Evolutionary conservation across 2,113 vertebrate genomes (phyloP).

Genomic region (Phrynosoma blainvillii): DNA sequence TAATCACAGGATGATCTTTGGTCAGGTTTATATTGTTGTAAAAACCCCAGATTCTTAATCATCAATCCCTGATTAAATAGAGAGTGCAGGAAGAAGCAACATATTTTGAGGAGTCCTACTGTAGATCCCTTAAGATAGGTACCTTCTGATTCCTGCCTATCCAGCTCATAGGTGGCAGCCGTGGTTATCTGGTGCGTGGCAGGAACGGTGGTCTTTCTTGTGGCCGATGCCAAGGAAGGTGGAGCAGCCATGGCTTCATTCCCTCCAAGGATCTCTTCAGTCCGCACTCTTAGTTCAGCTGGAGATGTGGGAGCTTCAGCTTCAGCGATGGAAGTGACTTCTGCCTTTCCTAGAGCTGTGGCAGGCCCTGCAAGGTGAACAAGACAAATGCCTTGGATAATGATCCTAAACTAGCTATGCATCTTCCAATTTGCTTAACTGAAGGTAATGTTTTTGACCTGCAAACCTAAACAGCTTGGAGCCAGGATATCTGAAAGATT

Average conservation of each 20-base stretch:
- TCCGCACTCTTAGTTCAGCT: conserved; percentile 39
- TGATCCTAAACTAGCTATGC: no score
- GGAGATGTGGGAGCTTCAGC: conserved; percentile 44
- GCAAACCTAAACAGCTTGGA: no score
- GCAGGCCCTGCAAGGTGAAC: conserved; percentile 19
- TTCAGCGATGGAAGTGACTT: conserved; percentile 21
- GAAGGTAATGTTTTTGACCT: no score
- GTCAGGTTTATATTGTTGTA: not conserved
- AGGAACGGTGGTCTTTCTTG: conserved; percentile 60
- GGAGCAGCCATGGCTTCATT: conserved; percentile 35
- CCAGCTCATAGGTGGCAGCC: conserved; percentile 74
- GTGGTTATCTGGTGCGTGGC: conserved; percentile 59
- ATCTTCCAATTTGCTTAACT: no score
- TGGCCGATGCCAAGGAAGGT: conserved; percentile 48
- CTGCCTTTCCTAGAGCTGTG: conserved; percentile 44
- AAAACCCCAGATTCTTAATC: not conserved
- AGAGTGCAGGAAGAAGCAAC: not conserved
- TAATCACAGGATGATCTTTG: not conserved
- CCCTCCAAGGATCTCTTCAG: conserved; percentile 51
- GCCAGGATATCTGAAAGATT: no score
- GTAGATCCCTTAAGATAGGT: conserved; percentile 8
- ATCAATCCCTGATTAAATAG: no score
- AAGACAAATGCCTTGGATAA: not conserved
- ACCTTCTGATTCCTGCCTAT: conserved; percentile 89
- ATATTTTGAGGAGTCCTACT: not conserved